Conservation (phyloP, 2,888 invertebrate species). For the Furcula furcula region DNA sequence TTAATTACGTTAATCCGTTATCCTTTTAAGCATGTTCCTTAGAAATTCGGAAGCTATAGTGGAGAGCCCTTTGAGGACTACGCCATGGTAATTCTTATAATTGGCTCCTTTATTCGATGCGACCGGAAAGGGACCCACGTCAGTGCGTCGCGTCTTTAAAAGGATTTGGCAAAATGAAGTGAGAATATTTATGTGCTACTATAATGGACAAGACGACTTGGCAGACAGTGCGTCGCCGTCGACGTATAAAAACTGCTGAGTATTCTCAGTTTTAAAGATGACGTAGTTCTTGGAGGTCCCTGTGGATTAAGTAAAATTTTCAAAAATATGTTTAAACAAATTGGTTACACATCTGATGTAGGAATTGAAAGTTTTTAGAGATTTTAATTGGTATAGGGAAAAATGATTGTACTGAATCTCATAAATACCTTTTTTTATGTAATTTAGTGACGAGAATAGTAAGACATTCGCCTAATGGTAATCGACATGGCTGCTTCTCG, state of each 20-base stretch:
- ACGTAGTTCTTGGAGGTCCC: constrained; percentile 39
- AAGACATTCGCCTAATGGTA: too few relatives aligned
- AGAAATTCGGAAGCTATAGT: constrained; percentile 73
- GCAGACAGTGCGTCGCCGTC: constrained; percentile 71
- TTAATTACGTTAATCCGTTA: constrained; percentile 64
- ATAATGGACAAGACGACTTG: constrained; percentile 43
- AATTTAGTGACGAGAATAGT: too few relatives aligned
- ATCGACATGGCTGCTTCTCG: too few relatives aligned
- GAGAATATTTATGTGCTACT: constrained; percentile 50
- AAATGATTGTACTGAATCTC: too few relatives aligned
- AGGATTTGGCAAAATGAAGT: constrained; percentile 66
- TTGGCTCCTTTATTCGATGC: constrained; percentile 65
- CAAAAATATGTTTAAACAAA: too few relatives aligned
- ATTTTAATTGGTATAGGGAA: too few relatives aligned
- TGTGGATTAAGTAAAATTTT: too few relatives aligned
- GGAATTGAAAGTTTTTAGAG: too few relatives aligned
- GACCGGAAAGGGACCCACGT: constrained; percentile 76
- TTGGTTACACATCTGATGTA: too few relatives aligned
- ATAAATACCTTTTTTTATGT: too few relatives aligned
- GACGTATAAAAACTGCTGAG: constrained; percentile 21
- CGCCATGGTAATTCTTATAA: constrained; percentile 66
- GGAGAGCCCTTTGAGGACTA: constrained; percentile 53
- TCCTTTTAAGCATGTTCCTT: constrained; percentile 58
- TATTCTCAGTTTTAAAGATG: constrained; percentile 16
- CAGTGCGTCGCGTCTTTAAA: constrained; percentile 61